Percentiles rank a stretch among this genome's conserved stretches.
Conservation (phyloP, 2,888 invertebrate genomes). For the Brachypterus glaber region DNA sequence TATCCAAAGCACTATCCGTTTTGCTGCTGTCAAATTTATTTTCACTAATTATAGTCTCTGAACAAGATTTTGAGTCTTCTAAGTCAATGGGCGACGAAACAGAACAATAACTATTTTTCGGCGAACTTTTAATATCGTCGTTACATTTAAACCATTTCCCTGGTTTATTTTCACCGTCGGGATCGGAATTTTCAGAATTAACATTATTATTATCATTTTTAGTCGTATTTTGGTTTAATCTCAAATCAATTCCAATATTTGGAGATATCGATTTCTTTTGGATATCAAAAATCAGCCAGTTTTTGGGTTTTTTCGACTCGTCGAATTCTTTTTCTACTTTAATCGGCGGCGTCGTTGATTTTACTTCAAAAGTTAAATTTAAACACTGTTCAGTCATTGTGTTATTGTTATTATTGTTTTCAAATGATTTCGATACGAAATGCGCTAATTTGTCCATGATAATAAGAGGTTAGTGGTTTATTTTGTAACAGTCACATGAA, state of each 20-base stretch:
- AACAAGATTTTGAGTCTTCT: slow-evolving; percentile 36
- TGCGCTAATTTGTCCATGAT: slow-evolving; percentile 82
- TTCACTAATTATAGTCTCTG: slow-evolving; percentile 31
- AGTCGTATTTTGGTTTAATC: slow-evolving; percentile 22
- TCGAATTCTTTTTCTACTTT: slow-evolving; percentile 34
- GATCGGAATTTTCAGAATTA: slow-evolving; percentile 10
- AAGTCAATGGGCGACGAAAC: slow-evolving; percentile 32
- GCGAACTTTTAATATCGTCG: slow-evolving; percentile 25
- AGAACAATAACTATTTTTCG: slow-evolving; percentile 27
- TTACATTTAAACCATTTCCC: slow-evolving; percentile 29
- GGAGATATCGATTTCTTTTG: slow-evolving; percentile 24
- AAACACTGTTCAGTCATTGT: slow-evolving; percentile 31
- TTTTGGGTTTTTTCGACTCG: slow-evolving; percentile 34
- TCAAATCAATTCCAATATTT: slow-evolving; percentile 34
- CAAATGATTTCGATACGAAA: slow-evolving; percentile 83
- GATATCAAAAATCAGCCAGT: slow-evolving; percentile 39
- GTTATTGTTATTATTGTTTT: slow-evolving; percentile 44
- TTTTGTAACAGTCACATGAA: slow-evolving; percentile 34
- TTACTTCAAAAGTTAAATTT: slow-evolving; percentile 26
- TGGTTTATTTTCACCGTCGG: slow-evolving; percentile 16
- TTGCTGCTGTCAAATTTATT: slow-evolving; percentile 26
- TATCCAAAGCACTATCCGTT: slow-evolving; percentile 24
- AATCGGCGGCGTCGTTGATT: slow-evolving; percentile 24
- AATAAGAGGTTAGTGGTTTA: slow-evolving; percentile 32
- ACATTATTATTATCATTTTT: slow-evolving; percentile 2